Evolutionary conservation across 2,113 vertebrate species (phyloP), one percentile per base, ranked within the genome.

Genomic region (Chloebia gouldiae): DNA sequence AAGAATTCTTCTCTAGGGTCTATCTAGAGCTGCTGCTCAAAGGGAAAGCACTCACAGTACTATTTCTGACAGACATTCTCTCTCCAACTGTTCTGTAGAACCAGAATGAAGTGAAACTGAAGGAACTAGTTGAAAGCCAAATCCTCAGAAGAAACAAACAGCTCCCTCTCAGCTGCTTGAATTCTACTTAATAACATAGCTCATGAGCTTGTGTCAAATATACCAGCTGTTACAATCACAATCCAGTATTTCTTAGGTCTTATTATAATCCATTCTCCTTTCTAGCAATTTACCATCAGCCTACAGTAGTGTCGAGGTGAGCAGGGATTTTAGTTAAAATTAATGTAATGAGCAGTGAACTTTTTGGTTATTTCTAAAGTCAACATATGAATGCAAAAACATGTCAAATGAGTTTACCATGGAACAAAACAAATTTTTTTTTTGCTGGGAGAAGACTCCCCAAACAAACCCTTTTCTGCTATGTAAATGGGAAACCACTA

Each of bases 81-180:
- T 70, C 64, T 84, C 71, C 76, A 83, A 37, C 68, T 83, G 82
- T 60, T 93, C 47, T 60, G 40, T 28, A 84, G 64, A 83, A 75
- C 33, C 33, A 68, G 72, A 88, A 81, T 81, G 51, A 92, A 88
- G 33, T n/a, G 60, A 88, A 96, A 93, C 82, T 78, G 64, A 31
- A 37, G 83, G 72, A 80, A 31, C 35, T 91, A 66, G 56, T 24
- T 81, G 47, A 90, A 54, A 86, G 83, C 80, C 91, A 97, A 91
- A 70, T 71, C 47, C 60, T 78, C 64, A 75, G 47, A 95, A 92
- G 82, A 95, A 93, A 86, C 68, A 66, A 92, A 84, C 33, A 78
- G 47, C 54, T 81, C 60, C 20, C 88, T 93, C 68, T 88, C 86
- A 93, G 60, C 80, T 88, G 85, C 82, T 53, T 82, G 85, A 92